Evolutionary conservation across 2,888 invertebrate genomes (phyloP).

Genomic region (Hedya salicella): DNA sequence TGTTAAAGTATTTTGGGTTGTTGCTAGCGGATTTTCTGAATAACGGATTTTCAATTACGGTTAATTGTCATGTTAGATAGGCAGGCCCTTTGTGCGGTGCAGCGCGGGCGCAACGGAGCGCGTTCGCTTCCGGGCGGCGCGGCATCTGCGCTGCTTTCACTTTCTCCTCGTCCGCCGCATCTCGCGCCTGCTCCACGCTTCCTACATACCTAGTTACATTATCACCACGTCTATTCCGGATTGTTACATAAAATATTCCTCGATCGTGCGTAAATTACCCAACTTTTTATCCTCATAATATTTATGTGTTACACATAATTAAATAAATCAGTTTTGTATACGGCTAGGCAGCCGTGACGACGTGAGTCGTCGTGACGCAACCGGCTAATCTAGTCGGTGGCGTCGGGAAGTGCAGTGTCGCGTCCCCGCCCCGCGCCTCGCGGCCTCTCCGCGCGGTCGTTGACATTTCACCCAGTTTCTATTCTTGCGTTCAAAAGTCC

Average conservation of each 20-base stretch:
- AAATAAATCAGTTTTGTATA: constrained; percentile 65
- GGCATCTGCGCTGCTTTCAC: constrained; percentile 83
- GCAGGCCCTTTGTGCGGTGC: constrained; percentile 63
- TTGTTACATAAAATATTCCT: constrained; percentile 58
- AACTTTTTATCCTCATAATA: neutral
- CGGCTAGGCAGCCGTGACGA: constrained; percentile 63
- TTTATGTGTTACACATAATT: constrained; percentile 43
- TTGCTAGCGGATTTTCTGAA: neutral
- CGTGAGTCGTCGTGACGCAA: constrained; percentile 78
- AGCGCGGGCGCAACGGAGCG: constrained; percentile 58
- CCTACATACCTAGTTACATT: constrained; percentile 60
- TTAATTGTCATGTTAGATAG: constrained; percentile 23
- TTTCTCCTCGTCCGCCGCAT: constrained; percentile 77
- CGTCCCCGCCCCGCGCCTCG: constrained; percentile 80
- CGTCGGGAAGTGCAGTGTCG: constrained; percentile 85
- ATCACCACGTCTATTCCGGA: constrained; percentile 67
- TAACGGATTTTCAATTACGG: constrained; percentile 3
- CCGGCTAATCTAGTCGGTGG: constrained; percentile 84
- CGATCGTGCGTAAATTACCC: constrained; percentile 26
- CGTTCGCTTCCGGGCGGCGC: constrained; percentile 75
- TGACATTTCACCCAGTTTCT: constrained; percentile 85
- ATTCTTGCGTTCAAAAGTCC: constrained; percentile 77
- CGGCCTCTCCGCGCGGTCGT: constrained; percentile 80
- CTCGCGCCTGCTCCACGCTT: constrained; percentile 68
- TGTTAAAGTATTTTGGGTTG: neutral